Conservation (phyloP, 2,888 invertebrate genomes). For the Drosophila robusta region DNA sequence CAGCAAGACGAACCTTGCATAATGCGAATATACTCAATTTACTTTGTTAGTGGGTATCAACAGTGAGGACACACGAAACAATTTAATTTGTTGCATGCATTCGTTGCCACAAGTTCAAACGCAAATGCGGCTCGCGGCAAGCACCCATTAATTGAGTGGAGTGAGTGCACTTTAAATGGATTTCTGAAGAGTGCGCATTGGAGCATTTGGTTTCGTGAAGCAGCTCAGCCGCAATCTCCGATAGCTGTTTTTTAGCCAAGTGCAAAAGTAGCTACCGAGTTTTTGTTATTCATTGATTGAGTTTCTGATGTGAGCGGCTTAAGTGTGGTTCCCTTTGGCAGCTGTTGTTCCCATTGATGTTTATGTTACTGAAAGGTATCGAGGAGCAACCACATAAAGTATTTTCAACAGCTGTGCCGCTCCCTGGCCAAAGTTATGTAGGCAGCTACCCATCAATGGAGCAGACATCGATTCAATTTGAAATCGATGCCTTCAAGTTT, state of each 20-base stretch:
- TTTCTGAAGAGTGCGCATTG: constrained; percentile 18
- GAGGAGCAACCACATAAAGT: constrained; percentile 9
- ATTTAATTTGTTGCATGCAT: constrained; percentile 47
- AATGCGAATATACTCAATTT: no score
- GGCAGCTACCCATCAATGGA: constrained; percentile 20
- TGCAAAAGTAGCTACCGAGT: constrained; percentile 37
- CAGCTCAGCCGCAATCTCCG: constrained; percentile 1
- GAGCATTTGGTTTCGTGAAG: background rate
- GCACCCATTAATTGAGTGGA: constrained; percentile 37
- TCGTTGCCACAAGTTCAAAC: constrained; percentile 30
- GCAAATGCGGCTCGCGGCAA: constrained; percentile 22
- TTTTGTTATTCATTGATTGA: constrained; percentile 47
- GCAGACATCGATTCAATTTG: constrained; percentile 28
- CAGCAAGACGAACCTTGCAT: no score
- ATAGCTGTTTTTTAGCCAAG: constrained; percentile 13
- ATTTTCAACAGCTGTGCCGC: constrained; percentile 42
- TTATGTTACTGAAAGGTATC: constrained; percentile 39
- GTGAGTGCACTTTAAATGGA: constrained; percentile 39
- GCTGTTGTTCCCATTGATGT: constrained; percentile 50
- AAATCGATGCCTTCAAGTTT: constrained; percentile 38
- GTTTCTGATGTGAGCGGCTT: constrained; percentile 60
- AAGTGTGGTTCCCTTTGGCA: constrained; percentile 46
- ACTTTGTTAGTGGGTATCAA: background rate
- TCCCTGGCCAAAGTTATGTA: constrained; percentile 16
- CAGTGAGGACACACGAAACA: constrained; percentile 19